Conservation (phyloP, 2,797 vertebrate genomes). For the Psittacula echo region DNA sequence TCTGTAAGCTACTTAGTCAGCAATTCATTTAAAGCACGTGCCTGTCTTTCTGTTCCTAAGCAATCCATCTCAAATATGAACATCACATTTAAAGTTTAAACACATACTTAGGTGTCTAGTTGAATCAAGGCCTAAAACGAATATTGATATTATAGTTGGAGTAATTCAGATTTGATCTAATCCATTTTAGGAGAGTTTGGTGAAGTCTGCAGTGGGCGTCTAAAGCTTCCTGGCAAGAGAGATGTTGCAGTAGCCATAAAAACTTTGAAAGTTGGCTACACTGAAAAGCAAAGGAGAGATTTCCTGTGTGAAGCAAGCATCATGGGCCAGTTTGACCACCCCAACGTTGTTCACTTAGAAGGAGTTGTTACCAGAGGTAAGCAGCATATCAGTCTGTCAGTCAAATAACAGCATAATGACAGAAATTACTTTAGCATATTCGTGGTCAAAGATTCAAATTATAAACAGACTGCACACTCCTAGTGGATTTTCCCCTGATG, state of each 20-base stretch:
- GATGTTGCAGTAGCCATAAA: slow-evolving; percentile 96
- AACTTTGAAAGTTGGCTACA: slow-evolving; percentile 97
- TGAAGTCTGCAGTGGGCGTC: slow-evolving; percentile 95
- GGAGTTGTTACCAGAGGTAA: slow-evolving; percentile 97
- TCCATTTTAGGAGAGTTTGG: slow-evolving; percentile 92
- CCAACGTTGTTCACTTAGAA: slow-evolving; percentile 96
- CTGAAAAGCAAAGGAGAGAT: slow-evolving; percentile 96
- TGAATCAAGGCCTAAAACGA: not conserved
- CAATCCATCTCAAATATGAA: not conserved
- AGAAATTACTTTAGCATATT: slow-evolving; percentile 31
- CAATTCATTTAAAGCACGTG: not conserved
- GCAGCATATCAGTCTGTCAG: not conserved
- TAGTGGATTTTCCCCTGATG: slow-evolving; percentile 58
- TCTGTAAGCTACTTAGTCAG: not conserved
- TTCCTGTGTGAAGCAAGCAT: slow-evolving; percentile 99
- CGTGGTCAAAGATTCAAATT: slow-evolving; percentile 40
- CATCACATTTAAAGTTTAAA: not conserved
- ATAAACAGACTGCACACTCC: slow-evolving; percentile 3
- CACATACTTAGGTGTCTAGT: not conserved
- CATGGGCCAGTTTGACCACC: slow-evolving; percentile 99
- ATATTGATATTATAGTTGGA: not conserved
- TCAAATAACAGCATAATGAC: not conserved
- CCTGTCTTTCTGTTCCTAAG: not conserved
- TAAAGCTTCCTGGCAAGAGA: slow-evolving; percentile 96
- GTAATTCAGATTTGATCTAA: slow-evolving; percentile 2